These are phyloP conservation scores for Lithophane socia DNA, from an alignment of 2,888 invertebrate species.

Conservation along the genomic window DNA sequence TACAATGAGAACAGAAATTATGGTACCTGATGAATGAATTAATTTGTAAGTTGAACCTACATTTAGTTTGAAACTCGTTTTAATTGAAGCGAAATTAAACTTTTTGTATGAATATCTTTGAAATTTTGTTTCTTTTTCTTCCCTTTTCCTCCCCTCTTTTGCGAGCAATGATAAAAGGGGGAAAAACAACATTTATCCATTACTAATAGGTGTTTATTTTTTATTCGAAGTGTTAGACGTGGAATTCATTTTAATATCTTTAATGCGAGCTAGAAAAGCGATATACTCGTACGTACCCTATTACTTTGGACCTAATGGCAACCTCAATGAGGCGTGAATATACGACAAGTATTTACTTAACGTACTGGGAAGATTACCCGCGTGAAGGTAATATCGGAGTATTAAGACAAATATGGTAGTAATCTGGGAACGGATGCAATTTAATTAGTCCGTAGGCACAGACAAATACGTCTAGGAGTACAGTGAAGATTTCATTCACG, in stretches of 20 bases:
- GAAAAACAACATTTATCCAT: not conserved
- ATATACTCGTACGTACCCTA: constrained; percentile 16
- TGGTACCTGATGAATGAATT: constrained; percentile 55
- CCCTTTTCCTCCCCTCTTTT: not conserved
- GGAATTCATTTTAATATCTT: constrained; percentile 22
- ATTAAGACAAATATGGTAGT: constrained; percentile 30
- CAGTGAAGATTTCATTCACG: constrained; percentile 6
- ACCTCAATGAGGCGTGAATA: constrained; percentile 28
- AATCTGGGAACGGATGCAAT: constrained; percentile 27
- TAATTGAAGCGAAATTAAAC: constrained; percentile 23
- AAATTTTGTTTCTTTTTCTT: not conserved
- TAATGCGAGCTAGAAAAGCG: constrained; percentile 1
- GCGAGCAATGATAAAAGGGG: not conserved
- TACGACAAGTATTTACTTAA: constrained; percentile 30
- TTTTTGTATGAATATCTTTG: constrained; percentile 29
- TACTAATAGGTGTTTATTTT: constrained; percentile 10
- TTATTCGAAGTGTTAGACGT: not conserved
- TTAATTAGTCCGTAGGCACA: constrained; percentile 13
- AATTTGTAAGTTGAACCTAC: constrained; percentile 41
- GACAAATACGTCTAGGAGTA: not conserved
- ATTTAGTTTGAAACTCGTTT: constrained; percentile 43
- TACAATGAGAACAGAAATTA: constrained; percentile 55
- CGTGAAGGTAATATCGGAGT: constrained; percentile 27
- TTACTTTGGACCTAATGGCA: constrained; percentile 34
- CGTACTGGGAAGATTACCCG: constrained; percentile 24